These are phyloP conservation scores for Thunnus albacares DNA, from an alignment of 2,797 vertebrate species.

Conservation along the genomic window DNA sequence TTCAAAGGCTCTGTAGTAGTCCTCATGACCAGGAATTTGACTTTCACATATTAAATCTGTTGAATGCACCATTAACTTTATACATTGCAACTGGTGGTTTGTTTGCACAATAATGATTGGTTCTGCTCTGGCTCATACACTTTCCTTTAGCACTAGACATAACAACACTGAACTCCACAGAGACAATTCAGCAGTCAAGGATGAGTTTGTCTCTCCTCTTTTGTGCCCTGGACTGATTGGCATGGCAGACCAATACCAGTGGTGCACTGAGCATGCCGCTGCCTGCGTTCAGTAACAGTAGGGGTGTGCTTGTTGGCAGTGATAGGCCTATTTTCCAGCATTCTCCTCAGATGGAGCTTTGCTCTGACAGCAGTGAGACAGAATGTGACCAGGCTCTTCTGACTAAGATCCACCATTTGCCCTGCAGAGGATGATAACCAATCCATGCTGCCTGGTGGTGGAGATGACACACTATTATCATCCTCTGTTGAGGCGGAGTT, in stretches of 20 bases:
- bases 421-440: conserved; percentile 39
- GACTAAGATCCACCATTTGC: conserved; percentile 53
- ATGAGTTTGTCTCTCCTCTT: conserved; percentile 7
- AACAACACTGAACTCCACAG: not conserved
- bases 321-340: conserved; percentile 51
- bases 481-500: conserved; percentile 32
- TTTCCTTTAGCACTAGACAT: conserved; percentile 3
- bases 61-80: not conserved
- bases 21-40: not conserved
- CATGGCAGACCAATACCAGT: conserved; percentile 33
- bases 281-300: conserved; percentile 39
- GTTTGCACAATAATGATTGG: not conserved
- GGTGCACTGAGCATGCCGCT: conserved; percentile 21
- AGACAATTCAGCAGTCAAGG: conserved; percentile 34
- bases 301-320: conserved; percentile 48
- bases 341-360: conserved; percentile 43
- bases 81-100: not conserved
- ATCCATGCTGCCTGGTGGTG: conserved; percentile 28
- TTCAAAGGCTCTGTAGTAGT: not conserved
- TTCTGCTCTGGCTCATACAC: conserved; percentile 11
- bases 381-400: conserved; percentile 41
- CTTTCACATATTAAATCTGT: not conserved
- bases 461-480: conserved; percentile 42
- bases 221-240: conserved; percentile 33
- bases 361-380: conserved; percentile 54